Conservation (phyloP, 1,140 invertebrate genomes). For the Camponotus vicinus region DNA sequence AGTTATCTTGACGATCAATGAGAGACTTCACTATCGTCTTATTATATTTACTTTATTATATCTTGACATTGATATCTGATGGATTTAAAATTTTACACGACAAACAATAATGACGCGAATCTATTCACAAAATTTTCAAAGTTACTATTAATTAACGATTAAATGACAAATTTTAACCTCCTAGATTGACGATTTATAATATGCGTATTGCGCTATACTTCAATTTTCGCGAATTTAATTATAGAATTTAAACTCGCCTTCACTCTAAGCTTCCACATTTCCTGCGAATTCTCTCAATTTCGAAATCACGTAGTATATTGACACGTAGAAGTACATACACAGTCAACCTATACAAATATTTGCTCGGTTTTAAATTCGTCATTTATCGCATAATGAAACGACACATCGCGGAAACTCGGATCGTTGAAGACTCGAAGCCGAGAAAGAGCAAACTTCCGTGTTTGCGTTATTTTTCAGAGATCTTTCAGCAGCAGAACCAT, state of each 20-base stretch:
- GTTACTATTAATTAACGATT: no score
- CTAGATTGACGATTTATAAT: background rate
- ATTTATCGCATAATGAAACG: background rate
- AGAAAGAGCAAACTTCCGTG: no score
- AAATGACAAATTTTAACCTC: no score
- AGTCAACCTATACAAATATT: background rate
- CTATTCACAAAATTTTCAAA: no score
- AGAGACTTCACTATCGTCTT: background rate
- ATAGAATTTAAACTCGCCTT: background rate
- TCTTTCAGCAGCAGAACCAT: no score
- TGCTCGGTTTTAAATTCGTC: background rate
- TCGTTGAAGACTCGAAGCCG: no score
- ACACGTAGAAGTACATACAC: background rate
- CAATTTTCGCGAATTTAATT: slow-evolving; percentile 5
- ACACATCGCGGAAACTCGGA: no score
- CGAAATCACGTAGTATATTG: background rate
- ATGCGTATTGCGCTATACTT: background rate
- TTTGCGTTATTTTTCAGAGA: no score
- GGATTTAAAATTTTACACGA: background rate
- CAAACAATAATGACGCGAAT: no score
- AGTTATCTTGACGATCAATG: background rate
- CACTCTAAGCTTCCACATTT: background rate
- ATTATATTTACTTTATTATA: background rate
- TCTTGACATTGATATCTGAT: background rate
- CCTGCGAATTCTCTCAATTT: background rate